phyloP scores from a whole-genome alignment of 2,113 vertebrate species.

The Cavia aperea region DNA sequence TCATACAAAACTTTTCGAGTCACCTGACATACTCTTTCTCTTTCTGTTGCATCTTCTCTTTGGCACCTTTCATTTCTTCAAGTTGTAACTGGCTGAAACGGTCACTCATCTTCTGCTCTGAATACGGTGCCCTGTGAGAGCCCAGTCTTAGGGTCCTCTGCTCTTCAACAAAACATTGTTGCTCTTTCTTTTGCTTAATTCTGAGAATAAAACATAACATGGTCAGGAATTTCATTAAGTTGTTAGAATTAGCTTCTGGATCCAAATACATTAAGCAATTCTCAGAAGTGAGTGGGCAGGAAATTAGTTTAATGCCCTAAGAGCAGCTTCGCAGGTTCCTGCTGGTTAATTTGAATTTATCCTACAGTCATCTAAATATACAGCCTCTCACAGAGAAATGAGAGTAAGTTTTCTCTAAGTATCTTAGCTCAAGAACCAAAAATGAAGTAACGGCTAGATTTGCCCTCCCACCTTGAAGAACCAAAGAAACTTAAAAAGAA shows the following conservation, averaged over 20 bases:
- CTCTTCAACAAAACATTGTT: constrained; percentile 79
- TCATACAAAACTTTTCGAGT: not conserved
- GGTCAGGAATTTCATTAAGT: constrained; percentile 3
- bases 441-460: not conserved
- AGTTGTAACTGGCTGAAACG: constrained; percentile 77
- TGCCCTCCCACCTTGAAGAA: not conserved
- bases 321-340: not conserved
- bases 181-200: constrained; percentile 88
- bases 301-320: constrained; percentile 35
- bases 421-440: constrained; percentile 26
- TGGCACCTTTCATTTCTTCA: constrained; percentile 72
- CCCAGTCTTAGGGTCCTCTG: constrained; percentile 64
- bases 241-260: constrained; percentile 11
- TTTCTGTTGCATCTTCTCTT: constrained; percentile 70
- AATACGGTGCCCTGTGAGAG: constrained; percentile 26
- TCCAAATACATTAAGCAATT: constrained; percentile 31
- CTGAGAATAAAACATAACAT: constrained; percentile 68
- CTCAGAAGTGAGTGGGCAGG: not conserved
- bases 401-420: not conserved
- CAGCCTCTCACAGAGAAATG: not conserved
- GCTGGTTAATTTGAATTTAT: not conserved
- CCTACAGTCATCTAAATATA: not conserved
- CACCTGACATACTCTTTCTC: constrained; percentile 78
- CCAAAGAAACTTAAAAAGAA: not conserved
- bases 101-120: constrained; percentile 71